These are phyloP conservation scores for Manacus vitellinus DNA, from an alignment of 2,113 vertebrate species.

Conservation along the genomic window DNA sequence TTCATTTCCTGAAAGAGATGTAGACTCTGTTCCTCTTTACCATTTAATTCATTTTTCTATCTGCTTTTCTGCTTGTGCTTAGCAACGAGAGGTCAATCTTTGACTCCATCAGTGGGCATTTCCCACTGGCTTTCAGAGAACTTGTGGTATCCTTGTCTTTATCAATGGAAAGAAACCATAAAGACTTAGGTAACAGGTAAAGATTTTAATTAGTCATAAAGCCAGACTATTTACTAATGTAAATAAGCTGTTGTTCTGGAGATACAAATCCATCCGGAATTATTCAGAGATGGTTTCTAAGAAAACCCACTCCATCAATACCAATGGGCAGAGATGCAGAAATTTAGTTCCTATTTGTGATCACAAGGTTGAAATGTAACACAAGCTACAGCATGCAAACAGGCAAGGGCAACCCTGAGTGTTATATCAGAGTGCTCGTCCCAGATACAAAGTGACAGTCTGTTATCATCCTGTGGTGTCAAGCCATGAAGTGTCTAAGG, in stretches of 20 bases:
- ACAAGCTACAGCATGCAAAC: neutral
- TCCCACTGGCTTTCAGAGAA: neutral
- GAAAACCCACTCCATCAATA: neutral
- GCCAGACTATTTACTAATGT: neutral
- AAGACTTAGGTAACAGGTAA: neutral
- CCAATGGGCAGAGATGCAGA: neutral
- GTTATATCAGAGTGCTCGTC: neutral
- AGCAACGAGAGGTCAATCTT: neutral
- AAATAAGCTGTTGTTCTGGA: neutral
- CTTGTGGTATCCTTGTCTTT: neutral
- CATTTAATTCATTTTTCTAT: neutral
- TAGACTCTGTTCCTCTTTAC: neutral
- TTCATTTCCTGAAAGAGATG: conserved; percentile 1
- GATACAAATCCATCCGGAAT: neutral
- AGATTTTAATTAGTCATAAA: neutral
- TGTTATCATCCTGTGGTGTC: neutral
- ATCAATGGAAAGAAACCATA: neutral
- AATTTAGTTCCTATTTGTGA: neutral
- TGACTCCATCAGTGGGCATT: neutral
- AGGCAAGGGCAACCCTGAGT: neutral
- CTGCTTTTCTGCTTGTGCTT: neutral
- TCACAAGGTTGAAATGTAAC: neutral
- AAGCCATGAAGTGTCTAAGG: neutral
- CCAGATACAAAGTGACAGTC: neutral
- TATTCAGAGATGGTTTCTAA: neutral